Conservation (phyloP, 2,888 invertebrate species). For the Leptinotarsa tumamoca region DNA sequence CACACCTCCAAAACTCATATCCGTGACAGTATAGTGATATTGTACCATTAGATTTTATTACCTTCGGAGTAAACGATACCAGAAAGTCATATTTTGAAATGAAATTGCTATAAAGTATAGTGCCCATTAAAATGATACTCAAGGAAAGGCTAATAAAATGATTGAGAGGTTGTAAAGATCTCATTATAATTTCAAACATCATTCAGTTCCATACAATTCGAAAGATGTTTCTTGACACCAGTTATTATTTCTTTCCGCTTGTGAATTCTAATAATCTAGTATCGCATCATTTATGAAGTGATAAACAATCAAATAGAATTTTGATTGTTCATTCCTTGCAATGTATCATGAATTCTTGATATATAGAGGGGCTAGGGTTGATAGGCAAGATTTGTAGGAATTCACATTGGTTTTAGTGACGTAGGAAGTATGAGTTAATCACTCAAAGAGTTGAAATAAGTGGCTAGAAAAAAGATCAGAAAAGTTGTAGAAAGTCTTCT, state of each 20-base stretch:
- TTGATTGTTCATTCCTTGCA: too few relatives aligned
- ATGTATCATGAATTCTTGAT: too few relatives aligned
- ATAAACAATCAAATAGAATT: too few relatives aligned
- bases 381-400: too few relatives aligned
- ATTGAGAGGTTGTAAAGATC: not conserved
- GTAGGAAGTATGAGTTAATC: too few relatives aligned
- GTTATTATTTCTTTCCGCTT: not conserved
- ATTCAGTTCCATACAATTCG: not conserved
- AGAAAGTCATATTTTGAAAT: slow-evolving; percentile 2
- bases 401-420: too few relatives aligned
- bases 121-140: not conserved
- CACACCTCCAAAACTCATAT: slow-evolving; percentile 1
- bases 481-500: too few relatives aligned
- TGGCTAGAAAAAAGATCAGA: too few relatives aligned
- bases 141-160: slow-evolving; percentile 1
- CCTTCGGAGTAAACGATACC: not conserved
- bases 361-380: too few relatives aligned
- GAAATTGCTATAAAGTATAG: not conserved
- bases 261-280: not conserved
- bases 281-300: too few relatives aligned
- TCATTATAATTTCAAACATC: not conserved
- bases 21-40: not conserved
- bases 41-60: slow-evolving; percentile 8
- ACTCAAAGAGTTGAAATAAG: too few relatives aligned
- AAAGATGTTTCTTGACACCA: not conserved